Conservation (phyloP, 2,797 vertebrate species). For the Limnodromus scolopaceus region DNA sequence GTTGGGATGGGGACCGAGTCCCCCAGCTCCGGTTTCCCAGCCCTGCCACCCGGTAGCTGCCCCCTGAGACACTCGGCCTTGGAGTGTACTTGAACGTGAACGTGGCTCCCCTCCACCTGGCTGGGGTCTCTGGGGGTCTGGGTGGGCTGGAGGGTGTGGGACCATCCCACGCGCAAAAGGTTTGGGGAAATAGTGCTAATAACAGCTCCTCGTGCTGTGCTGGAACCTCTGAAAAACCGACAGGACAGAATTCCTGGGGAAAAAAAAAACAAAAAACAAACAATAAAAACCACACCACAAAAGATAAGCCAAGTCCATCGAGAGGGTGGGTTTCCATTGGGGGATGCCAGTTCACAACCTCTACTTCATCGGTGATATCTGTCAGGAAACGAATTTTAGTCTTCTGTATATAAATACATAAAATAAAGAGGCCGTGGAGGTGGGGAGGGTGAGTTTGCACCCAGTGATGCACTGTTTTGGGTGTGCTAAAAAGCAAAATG, state of each 20-base stretch:
- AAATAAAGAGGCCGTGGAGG: background rate
- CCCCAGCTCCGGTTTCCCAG: fast-evolving
- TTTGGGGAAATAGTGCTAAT: fast-evolving
- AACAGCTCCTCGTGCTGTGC: fast-evolving
- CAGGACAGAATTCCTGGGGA: too few relatives aligned
- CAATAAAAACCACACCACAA: background rate
- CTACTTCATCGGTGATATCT: fast-evolving
- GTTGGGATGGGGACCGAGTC: fast-evolving
- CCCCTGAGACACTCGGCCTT: fast-evolving
- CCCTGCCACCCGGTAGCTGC: fast-evolving
- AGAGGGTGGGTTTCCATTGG: fast-evolving
- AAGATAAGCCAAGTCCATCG: fast-evolving
- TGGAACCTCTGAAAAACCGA: fast-evolving
- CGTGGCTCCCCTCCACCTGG: background rate
- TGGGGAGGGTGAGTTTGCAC: background rate
- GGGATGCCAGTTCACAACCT: background rate
- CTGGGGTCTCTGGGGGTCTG: background rate
- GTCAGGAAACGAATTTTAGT: background rate
- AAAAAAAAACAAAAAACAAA: too few relatives aligned
- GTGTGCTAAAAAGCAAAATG: background rate
- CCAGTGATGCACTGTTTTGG: background rate
- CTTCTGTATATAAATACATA: too few relatives aligned
- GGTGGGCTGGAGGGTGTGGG: too few relatives aligned
- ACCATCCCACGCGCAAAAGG: fast-evolving
- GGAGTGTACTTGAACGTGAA: background rate